Conservation (phyloP, 2,797 vertebrate genomes). For the Chlorospingus flavigularis region DNA sequence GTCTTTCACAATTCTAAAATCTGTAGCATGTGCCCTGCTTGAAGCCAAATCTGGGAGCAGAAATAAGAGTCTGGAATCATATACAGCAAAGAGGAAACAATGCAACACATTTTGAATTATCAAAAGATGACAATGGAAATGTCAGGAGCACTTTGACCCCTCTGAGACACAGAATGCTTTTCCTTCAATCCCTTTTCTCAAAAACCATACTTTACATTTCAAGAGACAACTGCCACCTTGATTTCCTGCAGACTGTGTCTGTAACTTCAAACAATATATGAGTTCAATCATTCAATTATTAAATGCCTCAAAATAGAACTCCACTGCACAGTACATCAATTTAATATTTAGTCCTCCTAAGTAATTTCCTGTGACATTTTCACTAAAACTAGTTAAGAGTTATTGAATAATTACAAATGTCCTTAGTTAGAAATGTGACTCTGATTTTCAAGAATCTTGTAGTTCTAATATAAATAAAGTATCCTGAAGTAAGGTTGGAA, state of each 20-base stretch:
- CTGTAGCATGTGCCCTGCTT: background rate
- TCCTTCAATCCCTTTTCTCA: background rate
- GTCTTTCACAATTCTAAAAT: constrained; percentile 20
- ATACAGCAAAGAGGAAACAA: background rate
- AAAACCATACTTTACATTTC: background rate
- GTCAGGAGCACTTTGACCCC: background rate
- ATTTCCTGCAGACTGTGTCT: background rate
- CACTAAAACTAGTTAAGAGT: background rate
- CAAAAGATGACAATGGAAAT: background rate
- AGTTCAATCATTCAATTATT: background rate
- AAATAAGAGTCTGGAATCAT: constrained; percentile 6
- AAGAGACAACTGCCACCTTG: background rate
- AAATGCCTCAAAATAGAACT: background rate
- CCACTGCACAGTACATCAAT: background rate
- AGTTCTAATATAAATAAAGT: background rate
- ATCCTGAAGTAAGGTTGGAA: background rate
- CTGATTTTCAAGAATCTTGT: background rate
- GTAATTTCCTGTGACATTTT: background rate
- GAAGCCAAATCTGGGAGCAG: constrained; percentile 30
- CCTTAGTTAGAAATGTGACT: background rate
- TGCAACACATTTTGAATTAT: background rate
- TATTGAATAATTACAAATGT: background rate
- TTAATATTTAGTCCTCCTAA: background rate
- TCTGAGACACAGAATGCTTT: background rate
- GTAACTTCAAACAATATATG: background rate